Base-by-base conservation (phyloP, 2,113 vertebrate genomes). In the Mionectes macconnelli region DNA sequence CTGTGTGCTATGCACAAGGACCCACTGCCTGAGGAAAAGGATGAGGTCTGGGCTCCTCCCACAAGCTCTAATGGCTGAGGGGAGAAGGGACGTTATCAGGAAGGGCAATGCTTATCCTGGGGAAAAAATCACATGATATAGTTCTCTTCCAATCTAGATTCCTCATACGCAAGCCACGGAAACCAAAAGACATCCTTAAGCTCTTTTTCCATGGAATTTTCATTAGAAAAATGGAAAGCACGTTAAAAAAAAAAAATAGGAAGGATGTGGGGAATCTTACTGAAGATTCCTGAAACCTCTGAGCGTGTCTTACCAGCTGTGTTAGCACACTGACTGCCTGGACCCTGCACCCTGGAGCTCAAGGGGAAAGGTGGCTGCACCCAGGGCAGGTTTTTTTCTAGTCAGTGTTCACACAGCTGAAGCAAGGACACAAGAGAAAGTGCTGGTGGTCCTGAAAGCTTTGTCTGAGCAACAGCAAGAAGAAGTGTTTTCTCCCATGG, bases 361-460 rank as follows among this genome's bases (percentile, higher is more conserved):
- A 39, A 30, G 44, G 49, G 12, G 37, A 2, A 5, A 47, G 67
- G 55, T 0, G 1, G 11, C n/a, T 68, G 62, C 14, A 1, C 44
- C 53, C 59, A 15, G 0, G 0, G 25, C 1, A 5, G 23, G 2
- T 1, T 44, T 63, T 69, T 39, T 25, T 73, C 47, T 9, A 7
- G 28, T 40, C 14, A 3, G 50, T 20, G 0, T 56, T 90, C 78
- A 9, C 35, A 30, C 42, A 57, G 47, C 56, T 78, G 8, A 1
- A 69, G 37, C 18, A 52, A 84, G 50, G 55, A 21, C 44, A 40
- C 28, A 12, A 42, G 35, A 66, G 37, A 21, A 75, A 49, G 52
- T 18, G 39, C 42, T 75, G 60, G 78, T 90, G 56, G 47, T 87
- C 56, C 52, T n/a, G 47, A 49, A 62, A 1, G 14, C 27, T 89